Percentiles rank a stretch among this genome's conserved stretches.
Conservation (phyloP, 2,888 invertebrate genomes). For the Diarsia dahlii region DNA sequence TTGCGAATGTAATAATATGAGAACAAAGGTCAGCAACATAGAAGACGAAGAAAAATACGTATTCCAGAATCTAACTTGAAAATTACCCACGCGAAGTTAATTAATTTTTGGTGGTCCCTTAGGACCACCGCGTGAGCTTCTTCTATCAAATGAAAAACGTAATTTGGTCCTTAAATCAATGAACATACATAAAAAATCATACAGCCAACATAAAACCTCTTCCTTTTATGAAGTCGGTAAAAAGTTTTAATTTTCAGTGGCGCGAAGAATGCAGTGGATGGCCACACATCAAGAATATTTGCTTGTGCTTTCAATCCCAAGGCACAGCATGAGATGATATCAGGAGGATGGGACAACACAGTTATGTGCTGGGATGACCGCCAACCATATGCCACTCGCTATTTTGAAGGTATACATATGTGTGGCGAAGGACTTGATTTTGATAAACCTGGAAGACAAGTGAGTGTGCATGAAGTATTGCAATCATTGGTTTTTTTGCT, state of each 20-base stretch:
- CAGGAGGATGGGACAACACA: slow-evolving; percentile 93
- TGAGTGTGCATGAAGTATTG: slow-evolving; percentile 67
- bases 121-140: too few species aligned
- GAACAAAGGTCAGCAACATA: too few species aligned
- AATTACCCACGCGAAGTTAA: too few species aligned
- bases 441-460: slow-evolving; percentile 91
- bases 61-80: too few species aligned
- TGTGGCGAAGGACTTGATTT: slow-evolving; percentile 93
- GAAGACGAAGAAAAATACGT: too few species aligned
- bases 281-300: slow-evolving; percentile 92
- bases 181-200: too few species aligned
- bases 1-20: too few species aligned
- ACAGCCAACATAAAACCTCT: too few species aligned
- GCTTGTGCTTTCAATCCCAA: slow-evolving; percentile 92
- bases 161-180: too few species aligned
- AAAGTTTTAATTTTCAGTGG: slow-evolving; percentile 78
- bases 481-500: not conserved
- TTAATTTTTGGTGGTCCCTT: too few species aligned
- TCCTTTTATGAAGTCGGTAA: too few species aligned
- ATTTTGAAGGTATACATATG: slow-evolving; percentile 91
- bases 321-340: slow-evolving; percentile 92
- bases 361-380: slow-evolving; percentile 93
- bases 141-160: too few species aligned
- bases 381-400: slow-evolving; percentile 91
- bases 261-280: slow-evolving; percentile 87